Evolutionary conservation across 1,140 invertebrate species (phyloP).

Genomic region (Episyrphus balteatus): DNA sequence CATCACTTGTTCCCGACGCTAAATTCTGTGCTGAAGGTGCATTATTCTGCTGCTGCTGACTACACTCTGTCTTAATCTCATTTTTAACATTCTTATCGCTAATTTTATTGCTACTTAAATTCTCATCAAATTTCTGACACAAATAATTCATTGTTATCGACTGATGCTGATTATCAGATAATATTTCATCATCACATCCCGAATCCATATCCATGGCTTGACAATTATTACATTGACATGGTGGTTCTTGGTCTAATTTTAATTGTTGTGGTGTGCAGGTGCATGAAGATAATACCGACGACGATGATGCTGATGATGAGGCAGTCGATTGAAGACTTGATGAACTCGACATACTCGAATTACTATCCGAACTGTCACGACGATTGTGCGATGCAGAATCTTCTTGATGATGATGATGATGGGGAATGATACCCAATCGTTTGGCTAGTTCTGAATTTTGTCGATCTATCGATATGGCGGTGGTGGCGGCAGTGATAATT

Average conservation of each 20-base stretch:
- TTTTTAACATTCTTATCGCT: not conserved
- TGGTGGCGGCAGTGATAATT: no score
- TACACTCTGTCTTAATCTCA: not conserved
- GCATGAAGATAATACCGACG: slow-evolving; percentile 18
- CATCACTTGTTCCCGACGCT: not conserved
- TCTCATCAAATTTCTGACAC: slow-evolving; percentile 36
- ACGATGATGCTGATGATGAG: not conserved
- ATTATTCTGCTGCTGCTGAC: slow-evolving; percentile 18
- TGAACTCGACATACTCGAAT: slow-evolving; percentile 31
- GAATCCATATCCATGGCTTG: slow-evolving; percentile 36
- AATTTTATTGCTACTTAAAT: slow-evolving; percentile 16
- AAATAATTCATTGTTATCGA: slow-evolving; percentile 26
- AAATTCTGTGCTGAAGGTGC: slow-evolving; percentile 3
- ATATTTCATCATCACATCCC: slow-evolving; percentile 48
- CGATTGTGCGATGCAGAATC: slow-evolving; percentile 20
- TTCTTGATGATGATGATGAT: slow-evolving; percentile 12
- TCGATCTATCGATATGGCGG: no score
- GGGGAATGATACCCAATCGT: not conserved
- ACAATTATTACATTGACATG: slow-evolving; percentile 9
- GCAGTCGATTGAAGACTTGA: slow-evolving; percentile 23
- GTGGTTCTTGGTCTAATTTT: not conserved
- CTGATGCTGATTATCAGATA: slow-evolving; percentile 22
- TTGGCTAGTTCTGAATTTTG: no score
- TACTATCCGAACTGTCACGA: slow-evolving; percentile 32
- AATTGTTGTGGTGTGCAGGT: slow-evolving; percentile 18